These are phyloP conservation scores for Thereuonema tuberculata DNA, from an alignment of 1,140 invertebrate genomes.

Conservation along the genomic window DNA sequence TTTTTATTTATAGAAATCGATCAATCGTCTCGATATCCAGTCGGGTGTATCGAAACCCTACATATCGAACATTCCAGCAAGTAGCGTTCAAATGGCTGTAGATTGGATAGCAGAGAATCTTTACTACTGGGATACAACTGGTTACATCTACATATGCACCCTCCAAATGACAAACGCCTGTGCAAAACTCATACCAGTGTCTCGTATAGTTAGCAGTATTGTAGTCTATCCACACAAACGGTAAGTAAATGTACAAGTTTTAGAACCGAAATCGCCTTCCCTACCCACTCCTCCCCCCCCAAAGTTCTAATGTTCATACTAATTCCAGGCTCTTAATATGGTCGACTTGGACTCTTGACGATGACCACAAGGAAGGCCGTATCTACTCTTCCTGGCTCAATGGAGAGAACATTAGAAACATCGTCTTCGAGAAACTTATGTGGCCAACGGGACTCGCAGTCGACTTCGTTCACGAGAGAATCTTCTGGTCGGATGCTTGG, in stretches of 20 bases:
- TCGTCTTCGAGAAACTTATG: not conserved
- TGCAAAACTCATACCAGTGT: too few species aligned
- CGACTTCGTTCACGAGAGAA: constrained; percentile 59
- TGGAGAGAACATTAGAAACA: not conserved
- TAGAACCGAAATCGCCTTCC: too few species aligned
- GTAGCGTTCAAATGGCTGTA: constrained; percentile 54
- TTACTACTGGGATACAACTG: constrained; percentile 75
- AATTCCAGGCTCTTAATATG: too few species aligned
- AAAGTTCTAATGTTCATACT: too few species aligned
- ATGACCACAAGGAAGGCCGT: constrained; percentile 41
- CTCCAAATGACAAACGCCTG: not conserved
- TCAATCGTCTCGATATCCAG: too few species aligned
- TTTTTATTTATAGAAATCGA: not conserved
- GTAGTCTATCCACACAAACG: too few species aligned
- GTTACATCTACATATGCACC: not conserved
- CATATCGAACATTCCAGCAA: not conserved
- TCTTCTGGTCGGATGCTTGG: constrained; percentile 82
- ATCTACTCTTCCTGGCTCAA: constrained; percentile 35
- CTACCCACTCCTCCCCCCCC: too few species aligned
- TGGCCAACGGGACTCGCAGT: constrained; percentile 79
- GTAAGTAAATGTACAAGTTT: too few species aligned
- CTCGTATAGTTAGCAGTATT: too few species aligned
- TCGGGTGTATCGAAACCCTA: too few species aligned
- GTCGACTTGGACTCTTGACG: too few species aligned
- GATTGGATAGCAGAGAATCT: constrained; percentile 85